Percentiles rank a stretch among this genome's conserved stretches.
These are phyloP conservation scores for Loripinus fragilis DNA, from an alignment of 2,888 invertebrate genomes.

Conservation along the genomic window DNA sequence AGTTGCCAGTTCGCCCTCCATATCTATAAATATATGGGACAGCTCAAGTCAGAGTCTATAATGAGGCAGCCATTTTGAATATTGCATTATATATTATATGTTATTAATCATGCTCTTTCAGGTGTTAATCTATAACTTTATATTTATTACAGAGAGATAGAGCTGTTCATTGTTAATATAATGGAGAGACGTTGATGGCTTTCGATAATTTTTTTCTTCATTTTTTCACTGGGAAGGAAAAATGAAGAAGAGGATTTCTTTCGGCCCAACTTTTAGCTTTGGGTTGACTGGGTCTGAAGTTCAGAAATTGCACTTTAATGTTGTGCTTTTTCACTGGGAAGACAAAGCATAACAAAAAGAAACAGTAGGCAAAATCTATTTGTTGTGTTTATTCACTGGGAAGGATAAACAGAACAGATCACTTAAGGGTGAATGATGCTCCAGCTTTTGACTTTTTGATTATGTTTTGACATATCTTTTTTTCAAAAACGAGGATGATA, in stretches of 20 bases:
- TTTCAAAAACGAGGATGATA: no score
- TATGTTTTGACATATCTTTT: no score
- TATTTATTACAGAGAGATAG: slow-evolving; percentile 38
- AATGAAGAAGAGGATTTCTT: slow-evolving; percentile 53
- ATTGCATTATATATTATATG: slow-evolving; percentile 32
- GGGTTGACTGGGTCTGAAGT: slow-evolving; percentile 47
- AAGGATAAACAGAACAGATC: slow-evolving; percentile 61
- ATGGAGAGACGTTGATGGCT: slow-evolving; percentile 64
- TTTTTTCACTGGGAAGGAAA: slow-evolving; percentile 63
- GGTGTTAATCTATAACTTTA: slow-evolving; percentile 28
- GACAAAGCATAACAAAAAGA: slow-evolving; percentile 49
- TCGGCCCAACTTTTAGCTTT: slow-evolving; percentile 44
- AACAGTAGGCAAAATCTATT: slow-evolving; percentile 10
- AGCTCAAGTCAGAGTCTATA: slow-evolving; percentile 45
- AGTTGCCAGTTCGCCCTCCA: slow-evolving; percentile 72
- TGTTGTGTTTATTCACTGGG: slow-evolving; percentile 65
- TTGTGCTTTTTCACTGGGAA: slow-evolving; percentile 62
- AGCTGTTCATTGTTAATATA: slow-evolving; percentile 24
- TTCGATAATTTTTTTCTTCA: slow-evolving; percentile 48
- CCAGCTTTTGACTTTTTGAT: no score
- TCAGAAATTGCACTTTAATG: slow-evolving; percentile 23
- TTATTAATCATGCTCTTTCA: slow-evolving; percentile 20
- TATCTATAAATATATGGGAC: slow-evolving; percentile 62
- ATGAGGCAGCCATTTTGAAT: slow-evolving; percentile 34
- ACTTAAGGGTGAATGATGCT: no score